A percentile compares a stretch with the other conserved stretches of the same genome.
phyloP scores from a whole-genome alignment of 1,140 invertebrate species.

The Epicauta chinensis region DNA sequence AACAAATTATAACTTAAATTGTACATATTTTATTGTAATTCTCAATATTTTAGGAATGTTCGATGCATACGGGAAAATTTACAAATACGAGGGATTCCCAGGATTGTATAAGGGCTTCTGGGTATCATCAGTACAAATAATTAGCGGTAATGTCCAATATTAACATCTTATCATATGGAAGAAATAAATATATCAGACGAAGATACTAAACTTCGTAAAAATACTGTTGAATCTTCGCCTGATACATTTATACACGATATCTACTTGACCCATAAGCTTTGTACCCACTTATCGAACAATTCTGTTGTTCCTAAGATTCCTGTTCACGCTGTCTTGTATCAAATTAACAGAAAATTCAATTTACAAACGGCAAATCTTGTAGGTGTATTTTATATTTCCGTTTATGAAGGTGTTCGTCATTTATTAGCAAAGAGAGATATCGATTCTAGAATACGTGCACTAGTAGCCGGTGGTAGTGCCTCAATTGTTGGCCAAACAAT shows the following conservation, averaged over 20 bases:
- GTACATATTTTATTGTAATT: neutral
- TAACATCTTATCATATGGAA: too few relatives aligned
- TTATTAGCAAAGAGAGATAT: slow-evolving; percentile 61
- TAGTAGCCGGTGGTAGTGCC: slow-evolving; percentile 79
- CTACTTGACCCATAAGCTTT: too few relatives aligned
- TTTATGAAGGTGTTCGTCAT: slow-evolving; percentile 89
- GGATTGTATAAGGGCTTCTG: slow-evolving; percentile 95
- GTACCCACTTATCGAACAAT: too few relatives aligned
- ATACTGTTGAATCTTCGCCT: too few relatives aligned
- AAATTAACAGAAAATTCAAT: too few relatives aligned
- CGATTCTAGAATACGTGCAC: slow-evolving; percentile 58
- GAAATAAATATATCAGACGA: too few relatives aligned
- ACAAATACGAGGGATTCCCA: slow-evolving; percentile 74
- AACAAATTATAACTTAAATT: neutral
- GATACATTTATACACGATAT: too few relatives aligned
- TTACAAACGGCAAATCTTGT: slow-evolving; percentile 49
- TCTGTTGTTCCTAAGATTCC: too few relatives aligned
- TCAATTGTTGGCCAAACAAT: slow-evolving; percentile 92
- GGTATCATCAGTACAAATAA: slow-evolving; percentile 77
- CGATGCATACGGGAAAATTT: slow-evolving; percentile 89
- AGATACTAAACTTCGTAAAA: too few relatives aligned
- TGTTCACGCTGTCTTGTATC: too few relatives aligned
- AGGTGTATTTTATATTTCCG: slow-evolving; percentile 89
- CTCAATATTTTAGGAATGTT: slow-evolving; percentile 59
- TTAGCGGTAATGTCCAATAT: slow-evolving; percentile 44